These are phyloP conservation scores for Xestoiulus laeticollis DNA, from an alignment of 2,888 invertebrate genomes.

Conservation along the genomic window DNA sequence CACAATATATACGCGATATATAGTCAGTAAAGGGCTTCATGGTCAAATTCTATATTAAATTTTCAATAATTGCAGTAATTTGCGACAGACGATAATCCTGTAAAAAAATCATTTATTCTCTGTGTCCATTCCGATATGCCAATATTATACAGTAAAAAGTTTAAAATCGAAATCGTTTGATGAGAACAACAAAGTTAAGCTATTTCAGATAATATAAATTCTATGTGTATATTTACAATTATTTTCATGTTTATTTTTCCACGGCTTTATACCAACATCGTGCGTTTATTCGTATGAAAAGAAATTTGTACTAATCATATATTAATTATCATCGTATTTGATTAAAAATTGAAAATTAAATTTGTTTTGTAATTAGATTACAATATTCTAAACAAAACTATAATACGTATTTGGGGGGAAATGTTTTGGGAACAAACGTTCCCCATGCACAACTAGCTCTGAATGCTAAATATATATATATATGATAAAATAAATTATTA, in stretches of 20 bases:
- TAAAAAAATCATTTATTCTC: background rate
- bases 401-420: background rate
- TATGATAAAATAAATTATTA: constrained; percentile 12
- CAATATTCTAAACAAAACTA: background rate
- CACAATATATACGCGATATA: background rate
- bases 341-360: background rate
- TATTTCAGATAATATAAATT: background rate
- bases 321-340: background rate
- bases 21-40: background rate
- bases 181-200: background rate
- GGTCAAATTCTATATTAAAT: background rate
- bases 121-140: background rate
- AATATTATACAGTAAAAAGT: background rate
- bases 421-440: background rate
- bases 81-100: background rate
- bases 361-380: background rate
- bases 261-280: background rate
- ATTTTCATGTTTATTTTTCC: background rate
- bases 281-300: background rate
- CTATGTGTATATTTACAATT: background rate
- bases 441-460: background rate
- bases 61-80: background rate
- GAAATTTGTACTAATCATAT: background rate
- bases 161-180: background rate
- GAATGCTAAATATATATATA: background rate